Conservation (phyloP, 30 jellyfish, hydroid and myxozoan species). For the Chironex yamaguchii region DNA sequence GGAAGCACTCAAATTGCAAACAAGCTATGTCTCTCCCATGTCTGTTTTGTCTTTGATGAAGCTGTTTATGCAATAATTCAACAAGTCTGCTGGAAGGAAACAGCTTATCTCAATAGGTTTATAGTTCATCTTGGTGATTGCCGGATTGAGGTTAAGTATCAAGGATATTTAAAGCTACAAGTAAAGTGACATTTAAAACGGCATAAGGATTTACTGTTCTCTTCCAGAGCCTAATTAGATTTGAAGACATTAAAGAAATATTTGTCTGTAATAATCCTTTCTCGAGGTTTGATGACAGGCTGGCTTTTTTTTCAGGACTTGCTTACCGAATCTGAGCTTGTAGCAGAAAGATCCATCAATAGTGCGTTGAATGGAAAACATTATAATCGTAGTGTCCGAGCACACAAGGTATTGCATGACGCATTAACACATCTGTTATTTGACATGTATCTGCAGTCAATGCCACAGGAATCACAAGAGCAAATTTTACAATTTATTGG, state of each 20-base stretch:
- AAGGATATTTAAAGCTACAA: not conserved
- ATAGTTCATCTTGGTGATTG: constrained; percentile 32
- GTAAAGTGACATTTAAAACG: not conserved
- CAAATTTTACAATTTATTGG: not conserved
- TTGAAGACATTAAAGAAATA: not conserved
- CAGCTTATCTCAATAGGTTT: constrained; percentile 1
- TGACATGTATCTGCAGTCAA: constrained; percentile 16
- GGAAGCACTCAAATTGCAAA: constrained; percentile 35
- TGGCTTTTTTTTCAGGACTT: constrained; percentile 12
- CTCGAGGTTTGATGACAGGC: not conserved
- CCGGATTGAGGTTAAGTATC: no score
- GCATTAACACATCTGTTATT: constrained; percentile 14
- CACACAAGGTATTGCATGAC: constrained; percentile 44
- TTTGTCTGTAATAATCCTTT: not conserved
- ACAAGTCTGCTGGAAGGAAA: constrained; percentile 46
- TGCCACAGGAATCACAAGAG: constrained; percentile 22
- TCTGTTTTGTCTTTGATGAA: constrained; percentile 40
- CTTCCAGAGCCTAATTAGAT: not conserved
- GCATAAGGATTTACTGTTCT: not conserved
- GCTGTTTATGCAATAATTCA: constrained; percentile 54
- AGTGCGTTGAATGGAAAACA: constrained; percentile 66
- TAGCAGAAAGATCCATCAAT: constrained; percentile 66
- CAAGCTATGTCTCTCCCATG: not conserved
- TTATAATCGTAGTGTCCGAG: constrained; percentile 40
- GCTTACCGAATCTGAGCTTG: constrained; percentile 62